Base-by-base conservation (phyloP, 2,797 vertebrate species). In the Poecilia velifera region DNA sequence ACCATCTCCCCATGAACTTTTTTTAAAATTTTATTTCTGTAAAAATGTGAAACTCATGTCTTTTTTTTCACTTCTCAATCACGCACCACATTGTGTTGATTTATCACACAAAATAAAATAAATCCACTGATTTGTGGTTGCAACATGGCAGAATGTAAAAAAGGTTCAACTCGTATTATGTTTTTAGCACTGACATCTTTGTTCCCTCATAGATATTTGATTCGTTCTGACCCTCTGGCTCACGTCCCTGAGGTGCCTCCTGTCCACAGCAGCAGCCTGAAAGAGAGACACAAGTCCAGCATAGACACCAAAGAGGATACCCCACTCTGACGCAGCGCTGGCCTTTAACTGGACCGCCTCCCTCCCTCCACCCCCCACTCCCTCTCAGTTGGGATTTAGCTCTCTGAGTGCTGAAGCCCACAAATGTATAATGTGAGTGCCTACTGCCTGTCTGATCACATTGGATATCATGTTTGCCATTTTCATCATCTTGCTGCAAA, bases 141-240 rank as follows among this genome's bases (percentile, higher is more conserved):
- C 22, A 25, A 41, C 34, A 20, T 41, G 20, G 12, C 1, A 25
- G 7, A 68, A 68, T 41, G 6, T 10, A 0, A 39, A 39, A 66
- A 66, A 25, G 16, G 9, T 43, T 12, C 2, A 70, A 45, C 5
- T 13, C 22, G 12, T 70, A 25, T 70, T 22, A 70, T 20, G 5
- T 20, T 22, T 2, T 16, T 14, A 59, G 3, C 41, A 0, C 2
- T 39, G 25, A 74, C 46, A 64, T 55, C 2, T 51, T 9, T 49
- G 34, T 28, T 77, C 51, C 75, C 12, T 66, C 28, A 53, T 81
- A 92, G 98, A 91, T 98, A 99, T 85, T 92, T 98, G 95, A 98
- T 98, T 86, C 97, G 98, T 64, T 97, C 97, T 0, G 98, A 99
- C 90, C 98, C 98, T 0, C 94, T 99, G 90, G 97, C 98, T 55